Conservation (phyloP, 2,888 invertebrate species). For the Prenolepis imparis region DNA sequence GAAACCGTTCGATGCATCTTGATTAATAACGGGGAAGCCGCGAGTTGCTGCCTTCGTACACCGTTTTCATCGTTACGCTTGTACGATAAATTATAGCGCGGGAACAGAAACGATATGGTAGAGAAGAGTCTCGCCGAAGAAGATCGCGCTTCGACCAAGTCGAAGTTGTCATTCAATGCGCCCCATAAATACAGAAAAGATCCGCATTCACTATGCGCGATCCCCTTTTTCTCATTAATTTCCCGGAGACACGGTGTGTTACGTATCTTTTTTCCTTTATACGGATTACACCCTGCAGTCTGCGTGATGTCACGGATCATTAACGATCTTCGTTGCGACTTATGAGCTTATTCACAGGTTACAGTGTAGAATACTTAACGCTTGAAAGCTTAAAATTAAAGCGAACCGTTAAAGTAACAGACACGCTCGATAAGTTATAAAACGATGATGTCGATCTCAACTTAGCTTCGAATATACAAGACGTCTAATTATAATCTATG, state of each 20-base stretch:
- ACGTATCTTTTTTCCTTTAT: background rate
- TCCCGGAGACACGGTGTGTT: background rate
- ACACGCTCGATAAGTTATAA: background rate
- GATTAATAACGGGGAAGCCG: slow-evolving; percentile 82
- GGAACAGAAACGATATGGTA: slow-evolving; percentile 27
- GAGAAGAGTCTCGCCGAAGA: background rate
- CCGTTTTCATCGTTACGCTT: slow-evolving; percentile 69
- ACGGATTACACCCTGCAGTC: background rate
- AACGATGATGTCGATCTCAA: background rate
- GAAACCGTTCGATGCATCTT: slow-evolving; percentile 74
- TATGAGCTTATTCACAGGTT: slow-evolving; percentile 8
- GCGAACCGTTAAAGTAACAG: background rate
- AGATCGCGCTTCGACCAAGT: slow-evolving; percentile 18
- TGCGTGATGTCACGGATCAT: background rate
- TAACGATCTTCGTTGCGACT: slow-evolving; percentile 9
- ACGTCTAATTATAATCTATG: background rate
- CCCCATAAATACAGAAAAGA: slow-evolving; percentile 21
- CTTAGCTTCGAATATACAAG: background rate
- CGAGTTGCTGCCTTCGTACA: slow-evolving; percentile 66
- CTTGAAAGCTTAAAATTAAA: background rate
- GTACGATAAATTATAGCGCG: slow-evolving; percentile 71
- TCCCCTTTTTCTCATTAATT: slow-evolving; percentile 21
- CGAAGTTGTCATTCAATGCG: slow-evolving; percentile 34
- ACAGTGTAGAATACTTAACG: background rate
- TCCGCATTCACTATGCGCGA: background rate